These are phyloP conservation scores for Dryococelus australis DNA, from an alignment of 2,888 invertebrate species.

Conservation along the genomic window DNA sequence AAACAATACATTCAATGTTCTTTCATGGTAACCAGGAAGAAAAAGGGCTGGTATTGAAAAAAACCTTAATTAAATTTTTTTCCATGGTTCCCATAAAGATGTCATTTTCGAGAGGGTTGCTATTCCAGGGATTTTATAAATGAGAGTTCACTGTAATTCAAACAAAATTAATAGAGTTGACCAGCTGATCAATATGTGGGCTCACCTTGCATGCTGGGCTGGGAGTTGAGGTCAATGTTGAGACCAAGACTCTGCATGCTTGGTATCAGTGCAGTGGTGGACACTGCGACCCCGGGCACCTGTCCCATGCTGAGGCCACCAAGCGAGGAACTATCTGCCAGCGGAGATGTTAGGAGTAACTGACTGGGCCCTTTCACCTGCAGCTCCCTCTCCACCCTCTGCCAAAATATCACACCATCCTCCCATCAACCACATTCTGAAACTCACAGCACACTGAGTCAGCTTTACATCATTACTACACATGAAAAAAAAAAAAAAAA, in stretches of 20 bases:
- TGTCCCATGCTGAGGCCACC: constrained; percentile 49
- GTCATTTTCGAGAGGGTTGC: no score
- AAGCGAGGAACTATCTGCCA: constrained; percentile 49
- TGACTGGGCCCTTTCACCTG: constrained; percentile 62
- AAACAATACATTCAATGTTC: no score
- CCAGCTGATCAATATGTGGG: no score
- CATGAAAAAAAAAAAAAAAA: no score
- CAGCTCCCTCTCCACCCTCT: constrained; percentile 74
- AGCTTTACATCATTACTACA: no score
- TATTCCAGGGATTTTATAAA: no score
- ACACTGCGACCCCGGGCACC: constrained; percentile 50
- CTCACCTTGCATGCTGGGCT: constrained; percentile 36
- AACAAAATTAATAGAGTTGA: neutral
- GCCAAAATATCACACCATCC: constrained; percentile 46
- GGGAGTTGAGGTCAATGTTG: constrained; percentile 60
- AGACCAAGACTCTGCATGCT: constrained; percentile 55
- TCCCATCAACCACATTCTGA: neutral
- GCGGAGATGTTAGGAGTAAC: constrained; percentile 49
- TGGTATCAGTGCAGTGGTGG: constrained; percentile 54
- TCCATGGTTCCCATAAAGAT: no score
- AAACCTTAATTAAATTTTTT: no score
- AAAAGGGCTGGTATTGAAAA: no score
- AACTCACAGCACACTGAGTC: no score
- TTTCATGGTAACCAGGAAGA: no score
- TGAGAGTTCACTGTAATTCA: no score